Percentiles rank a stretch among this genome's conserved stretches.
Evolutionary conservation across 2,888 invertebrate species (phyloP).

Genomic region (Nomada ferruginata): DNA sequence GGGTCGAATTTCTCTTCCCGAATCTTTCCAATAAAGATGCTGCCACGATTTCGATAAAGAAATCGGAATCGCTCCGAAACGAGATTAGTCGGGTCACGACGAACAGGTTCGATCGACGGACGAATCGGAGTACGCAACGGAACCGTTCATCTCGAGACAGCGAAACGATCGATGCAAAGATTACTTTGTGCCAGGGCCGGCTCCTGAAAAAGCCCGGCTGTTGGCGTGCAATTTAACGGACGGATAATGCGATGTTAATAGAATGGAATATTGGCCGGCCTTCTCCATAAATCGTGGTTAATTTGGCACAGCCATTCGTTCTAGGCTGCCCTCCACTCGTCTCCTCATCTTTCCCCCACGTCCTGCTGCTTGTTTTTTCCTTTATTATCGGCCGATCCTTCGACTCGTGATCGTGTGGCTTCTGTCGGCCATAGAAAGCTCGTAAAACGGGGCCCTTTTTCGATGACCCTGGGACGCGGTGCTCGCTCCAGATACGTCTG

Average conservation of each 20-base stretch:
- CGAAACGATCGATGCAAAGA: slow-evolving; percentile 31
- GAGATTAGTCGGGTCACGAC: no score
- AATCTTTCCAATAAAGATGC: no score
- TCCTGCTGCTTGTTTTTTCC: slow-evolving; percentile 30
- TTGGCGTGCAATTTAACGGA: slow-evolving; percentile 74
- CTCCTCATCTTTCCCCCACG: slow-evolving; percentile 10
- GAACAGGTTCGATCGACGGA: no score
- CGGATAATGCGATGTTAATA: slow-evolving; percentile 81
- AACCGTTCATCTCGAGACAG: neutral
- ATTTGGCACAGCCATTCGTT: slow-evolving; percentile 81
- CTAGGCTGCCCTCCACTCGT: slow-evolving; percentile 68
- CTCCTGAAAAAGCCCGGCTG: slow-evolving; percentile 48
- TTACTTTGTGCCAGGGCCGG: slow-evolving; percentile 49
- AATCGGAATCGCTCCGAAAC: neutral
- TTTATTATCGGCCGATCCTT: slow-evolving; percentile 21
- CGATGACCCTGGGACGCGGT: slow-evolving; percentile 61
- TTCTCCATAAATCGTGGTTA: slow-evolving; percentile 82
- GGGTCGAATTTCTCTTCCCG: no score
- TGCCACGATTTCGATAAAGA: neutral
- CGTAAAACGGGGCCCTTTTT: slow-evolving; percentile 65
- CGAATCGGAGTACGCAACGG: neutral
- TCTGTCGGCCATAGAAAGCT: slow-evolving; percentile 56
- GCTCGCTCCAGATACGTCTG: slow-evolving; percentile 51
- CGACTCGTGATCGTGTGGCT: slow-evolving; percentile 54
- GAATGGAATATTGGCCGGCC: slow-evolving; percentile 80